Evolutionary conservation across 2,113 vertebrate species (phyloP).

Genomic region (Caretta caretta): DNA sequence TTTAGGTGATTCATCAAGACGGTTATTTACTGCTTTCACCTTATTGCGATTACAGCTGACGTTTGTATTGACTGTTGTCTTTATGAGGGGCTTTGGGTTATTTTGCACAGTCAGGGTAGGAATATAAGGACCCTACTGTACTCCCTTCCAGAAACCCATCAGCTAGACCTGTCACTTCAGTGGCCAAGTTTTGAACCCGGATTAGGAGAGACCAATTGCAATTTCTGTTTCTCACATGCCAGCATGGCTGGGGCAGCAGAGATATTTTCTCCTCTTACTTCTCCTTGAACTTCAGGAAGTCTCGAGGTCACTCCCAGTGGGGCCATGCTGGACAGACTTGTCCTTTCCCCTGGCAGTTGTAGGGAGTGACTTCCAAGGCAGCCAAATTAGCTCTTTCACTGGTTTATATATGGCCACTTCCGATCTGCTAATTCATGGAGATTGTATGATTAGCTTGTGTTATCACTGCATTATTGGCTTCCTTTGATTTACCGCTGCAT

Average conservation of each 20-base stretch:
- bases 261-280: background rate
- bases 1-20: slow-evolving; percentile 29
- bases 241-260: background rate
- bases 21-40: background rate
- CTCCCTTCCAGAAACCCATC: background rate
- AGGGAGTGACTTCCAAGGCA: slow-evolving; percentile 45
- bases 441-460: slow-evolving; percentile 43
- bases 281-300: background rate
- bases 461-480: slow-evolving; percentile 38
- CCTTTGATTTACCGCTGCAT: slow-evolving; percentile 44
- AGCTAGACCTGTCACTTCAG: background rate
- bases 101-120: background rate
- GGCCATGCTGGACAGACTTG: background rate
- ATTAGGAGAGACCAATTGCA: background rate
- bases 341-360: background rate
- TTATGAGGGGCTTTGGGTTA: background rate
- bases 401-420: slow-evolving; percentile 27
- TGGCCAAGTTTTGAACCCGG: background rate
- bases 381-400: background rate
- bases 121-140: background rate
- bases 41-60: background rate
- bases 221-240: background rate
- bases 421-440: slow-evolving; percentile 12
- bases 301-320: background rate
- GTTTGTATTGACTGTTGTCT: background rate